These are phyloP conservation scores for Wiebesia pumilae DNA, from an alignment of 1,140 invertebrate genomes.

Conservation along the genomic window DNA sequence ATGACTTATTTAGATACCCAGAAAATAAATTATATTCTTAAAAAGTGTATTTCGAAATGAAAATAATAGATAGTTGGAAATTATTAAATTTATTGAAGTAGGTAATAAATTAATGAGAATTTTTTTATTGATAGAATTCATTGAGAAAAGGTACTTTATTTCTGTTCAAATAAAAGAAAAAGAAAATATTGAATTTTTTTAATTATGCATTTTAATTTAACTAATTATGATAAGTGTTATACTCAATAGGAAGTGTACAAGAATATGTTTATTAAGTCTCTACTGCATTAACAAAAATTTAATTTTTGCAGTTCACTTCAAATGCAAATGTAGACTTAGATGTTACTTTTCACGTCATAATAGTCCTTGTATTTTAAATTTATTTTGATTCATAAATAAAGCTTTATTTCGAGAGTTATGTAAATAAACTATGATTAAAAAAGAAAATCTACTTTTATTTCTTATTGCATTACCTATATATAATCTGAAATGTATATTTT, in stretches of 20 bases:
- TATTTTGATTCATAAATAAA: slow-evolving; percentile 19
- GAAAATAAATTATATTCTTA: slow-evolving; percentile 38
- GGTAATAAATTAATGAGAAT: neutral
- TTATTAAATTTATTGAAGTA: slow-evolving; percentile 26
- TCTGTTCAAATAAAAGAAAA: slow-evolving; percentile 9
- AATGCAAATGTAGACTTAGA: slow-evolving; percentile 26
- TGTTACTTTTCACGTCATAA: slow-evolving; percentile 40
- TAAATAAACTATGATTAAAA: slow-evolving; percentile 57
- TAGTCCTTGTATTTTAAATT: slow-evolving; percentile 45
- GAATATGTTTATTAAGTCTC: slow-evolving; percentile 30
- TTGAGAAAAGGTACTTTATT: neutral
- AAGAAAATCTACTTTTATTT: slow-evolving; percentile 51
- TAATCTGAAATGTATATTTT: slow-evolving; percentile 51
- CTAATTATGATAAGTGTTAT: slow-evolving; percentile 36
- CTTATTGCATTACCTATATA: slow-evolving; percentile 44
- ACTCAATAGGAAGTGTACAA: slow-evolving; percentile 36
- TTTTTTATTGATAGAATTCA: slow-evolving; percentile 13
- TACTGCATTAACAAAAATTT: slow-evolving; percentile 17
- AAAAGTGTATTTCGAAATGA: slow-evolving; percentile 36
- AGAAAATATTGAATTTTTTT: neutral
- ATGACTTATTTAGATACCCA: slow-evolving; percentile 13
- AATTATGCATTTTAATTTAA: slow-evolving; percentile 37
- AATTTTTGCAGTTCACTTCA: slow-evolving; percentile 2
- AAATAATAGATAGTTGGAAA: slow-evolving; percentile 12
- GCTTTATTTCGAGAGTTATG: slow-evolving; percentile 49